phyloP scores from a whole-genome alignment of 2,113 vertebrate species.

The Eptesicus fuscus region DNA sequence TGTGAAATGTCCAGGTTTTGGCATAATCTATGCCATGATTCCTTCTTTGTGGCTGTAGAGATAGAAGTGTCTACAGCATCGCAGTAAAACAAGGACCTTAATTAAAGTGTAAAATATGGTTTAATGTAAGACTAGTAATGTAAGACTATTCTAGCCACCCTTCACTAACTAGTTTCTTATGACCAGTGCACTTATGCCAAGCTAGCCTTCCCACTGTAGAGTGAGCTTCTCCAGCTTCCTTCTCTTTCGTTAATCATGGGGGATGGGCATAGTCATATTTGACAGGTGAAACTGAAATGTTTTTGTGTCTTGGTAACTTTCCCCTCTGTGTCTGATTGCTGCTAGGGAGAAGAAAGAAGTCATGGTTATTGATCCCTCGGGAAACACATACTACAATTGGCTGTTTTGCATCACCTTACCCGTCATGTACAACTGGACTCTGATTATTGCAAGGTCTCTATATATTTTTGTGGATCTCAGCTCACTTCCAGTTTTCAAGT shows the following conservation, averaged over 20 bases:
- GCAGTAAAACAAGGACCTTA: neutral
- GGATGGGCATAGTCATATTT: neutral
- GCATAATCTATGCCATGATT: neutral
- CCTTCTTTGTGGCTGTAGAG: neutral
- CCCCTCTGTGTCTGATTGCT: neutral
- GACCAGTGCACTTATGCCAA: neutral
- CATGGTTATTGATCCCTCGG: conserved; percentile 89
- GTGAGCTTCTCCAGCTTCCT: neutral
- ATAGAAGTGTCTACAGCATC: neutral
- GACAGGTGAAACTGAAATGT: neutral
- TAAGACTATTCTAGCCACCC: neutral
- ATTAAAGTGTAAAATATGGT: neutral
- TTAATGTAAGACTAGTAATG: neutral
- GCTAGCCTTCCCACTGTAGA: neutral
- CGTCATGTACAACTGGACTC: conserved; percentile 98
- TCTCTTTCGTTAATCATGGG: neutral
- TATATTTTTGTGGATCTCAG: neutral
- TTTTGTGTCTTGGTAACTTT: conserved; percentile 28
- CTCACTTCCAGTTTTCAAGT: neutral
- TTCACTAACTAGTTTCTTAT: neutral
- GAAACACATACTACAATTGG: conserved; percentile 95
- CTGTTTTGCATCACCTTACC: conserved; percentile 92
- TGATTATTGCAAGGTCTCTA: conserved; percentile 93
- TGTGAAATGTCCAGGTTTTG: neutral
- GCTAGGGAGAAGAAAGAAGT: conserved; percentile 88